Evolutionary conservation across 2,113 vertebrate genomes (phyloP), one percentile per base, ranked within the genome.

Genomic region (Lophura nycthemera): DNA sequence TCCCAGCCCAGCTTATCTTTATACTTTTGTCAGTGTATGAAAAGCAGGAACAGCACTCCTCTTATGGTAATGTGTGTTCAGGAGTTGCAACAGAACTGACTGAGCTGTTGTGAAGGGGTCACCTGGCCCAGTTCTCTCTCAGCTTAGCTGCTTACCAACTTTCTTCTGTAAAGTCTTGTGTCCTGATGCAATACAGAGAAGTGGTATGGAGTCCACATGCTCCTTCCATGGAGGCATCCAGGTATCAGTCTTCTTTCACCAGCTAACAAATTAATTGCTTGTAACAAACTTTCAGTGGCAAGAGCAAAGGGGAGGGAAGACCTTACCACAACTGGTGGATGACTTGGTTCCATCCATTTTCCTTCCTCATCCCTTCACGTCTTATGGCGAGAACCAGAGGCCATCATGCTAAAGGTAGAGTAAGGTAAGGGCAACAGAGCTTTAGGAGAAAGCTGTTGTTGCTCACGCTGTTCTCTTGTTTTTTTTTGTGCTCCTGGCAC

Each of bases 201-300:
- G 9, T 18, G 12, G 48, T 50, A 6, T 47, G 45, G n/a, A 61
- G 25, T 30, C 47, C 27, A 12, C 29, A 6, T 17, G 64, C 22
- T 25, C 14, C 42, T 8, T 17, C 50, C 17, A 24, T 10, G 42
- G 32, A n/a, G 34, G 22, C 5, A 20, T 20, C 7, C 6, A 10
- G 11, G 2, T 63, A 3, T 20, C 0, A 5, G 8, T 1, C 5
- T 3, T n/a, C 6, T 3, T 2, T 19, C 21, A 48, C 13, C 32
- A 67, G 10, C 42, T 10, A 5, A 42, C 13, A 2, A 13, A 56
- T 36, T 10, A 36, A 4, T 11, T 14, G 18, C 13, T 36, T 19
- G 3, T 6, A 8, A 29, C 22, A 25, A 42, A 30, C 12, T 10
- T 29, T 5, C 36, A 65, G 63, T 10, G 8, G 15, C 1, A 0